phyloP scores from a whole-genome alignment of 2,888 invertebrate species.

The Amblyjoppa proteus region DNA sequence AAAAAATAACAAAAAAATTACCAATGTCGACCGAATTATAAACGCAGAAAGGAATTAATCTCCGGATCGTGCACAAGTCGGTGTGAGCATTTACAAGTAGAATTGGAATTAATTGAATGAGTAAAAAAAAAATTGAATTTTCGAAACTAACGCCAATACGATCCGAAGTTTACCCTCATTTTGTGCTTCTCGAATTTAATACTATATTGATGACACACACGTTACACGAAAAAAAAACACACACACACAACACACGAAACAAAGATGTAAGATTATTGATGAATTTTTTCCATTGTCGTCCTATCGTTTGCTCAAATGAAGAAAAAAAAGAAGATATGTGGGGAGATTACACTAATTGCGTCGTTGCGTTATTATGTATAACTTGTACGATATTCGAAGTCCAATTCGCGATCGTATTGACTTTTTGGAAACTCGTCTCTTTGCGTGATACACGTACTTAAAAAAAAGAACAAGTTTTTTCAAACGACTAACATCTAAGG shows the following conservation, averaged over 20 bases:
- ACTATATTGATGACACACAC: conserved; percentile 30
- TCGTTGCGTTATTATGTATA: conserved; percentile 61
- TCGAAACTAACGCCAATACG: conserved; percentile 49
- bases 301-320: conserved; percentile 78
- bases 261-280: conserved; percentile 64
- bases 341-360: conserved; percentile 53
- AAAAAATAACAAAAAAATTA: conserved; percentile 14
- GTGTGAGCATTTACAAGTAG: conserved; percentile 21
- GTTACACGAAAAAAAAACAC: conserved; percentile 19
- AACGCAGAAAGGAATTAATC: conserved; percentile 64
- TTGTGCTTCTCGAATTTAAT: conserved; percentile 57
- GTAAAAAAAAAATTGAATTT: conserved; percentile 21
- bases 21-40: conserved; percentile 65
- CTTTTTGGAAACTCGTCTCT: conserved; percentile 60
- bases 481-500: conserved; percentile 61
- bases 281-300: conserved; percentile 76
- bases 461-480: conserved; percentile 48
- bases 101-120: conserved; percentile 1
- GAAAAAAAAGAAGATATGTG: conserved; percentile 47
- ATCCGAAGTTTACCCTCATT: conserved; percentile 55
- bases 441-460: conserved; percentile 56
- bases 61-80: conserved; percentile 57
- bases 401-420: conserved; percentile 59
- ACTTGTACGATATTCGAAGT: conserved; percentile 63
- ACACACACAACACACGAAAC: conserved; percentile 18